Evolutionary conservation across 2,888 invertebrate genomes (phyloP), one percentile per base, ranked within the genome.

Genomic region (Blastobasis adustella): DNA sequence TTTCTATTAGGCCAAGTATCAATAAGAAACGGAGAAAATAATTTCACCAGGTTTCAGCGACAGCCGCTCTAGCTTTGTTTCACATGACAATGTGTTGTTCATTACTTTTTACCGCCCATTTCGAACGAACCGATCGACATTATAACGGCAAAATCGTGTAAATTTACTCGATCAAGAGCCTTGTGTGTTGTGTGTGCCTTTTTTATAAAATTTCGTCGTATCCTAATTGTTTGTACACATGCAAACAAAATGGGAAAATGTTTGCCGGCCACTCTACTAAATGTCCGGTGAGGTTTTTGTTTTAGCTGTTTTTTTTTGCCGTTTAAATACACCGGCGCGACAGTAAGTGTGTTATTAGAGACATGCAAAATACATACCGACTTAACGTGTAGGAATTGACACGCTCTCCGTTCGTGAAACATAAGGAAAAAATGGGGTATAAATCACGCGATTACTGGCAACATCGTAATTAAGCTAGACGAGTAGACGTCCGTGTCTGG

Each of bases 151-250:
- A 51, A 37, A 37, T 8, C 51, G 53, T 36, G 45, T 37, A 45
- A 36, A 45, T 45, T 45, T 45, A 7, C 9, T 37, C 6, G 23
- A 23, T 23, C 23, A 23, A 23, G 23, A 23, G 23, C 23, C 23
- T 23, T 23, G 23, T 23, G 23, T 23, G 3, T 23, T 23, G 23
- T 23, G 23, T 23, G 23, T 23, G 23, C 23, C 23, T 23, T 1
- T 23, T 23, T 23, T 23, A 2, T 2, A 2, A 23, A 9, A 55
- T 56, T 62, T 57, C 56, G 67, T 63, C 67, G 62, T 69, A 43
- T 53, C 52, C 56, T 68, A 68, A 74, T 78, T 78, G 76, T 77
- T 73, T 72, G 66, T 72, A 64, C 51, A 69, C 71, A 72, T 60
- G 66, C 70, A 69, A 79, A 82, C 73, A 79, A 69, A 65, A 43